Evolutionary conservation across 1,140 invertebrate species (phyloP).

Genomic region (Lysiphlebus fabarum): DNA sequence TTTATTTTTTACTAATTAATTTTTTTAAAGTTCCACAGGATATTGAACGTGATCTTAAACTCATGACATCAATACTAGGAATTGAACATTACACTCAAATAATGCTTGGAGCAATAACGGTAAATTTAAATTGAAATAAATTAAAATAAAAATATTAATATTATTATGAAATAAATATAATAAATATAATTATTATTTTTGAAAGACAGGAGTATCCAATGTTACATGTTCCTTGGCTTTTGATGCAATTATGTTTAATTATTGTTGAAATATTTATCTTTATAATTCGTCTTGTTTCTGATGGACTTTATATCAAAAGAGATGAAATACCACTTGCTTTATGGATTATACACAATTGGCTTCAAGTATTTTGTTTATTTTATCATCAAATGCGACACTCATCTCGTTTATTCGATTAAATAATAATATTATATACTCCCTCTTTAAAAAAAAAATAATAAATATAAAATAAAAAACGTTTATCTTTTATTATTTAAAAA

Average conservation of each 20-base stretch:
- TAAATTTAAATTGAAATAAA: conserved; percentile 26
- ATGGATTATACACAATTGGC: conserved; percentile 46
- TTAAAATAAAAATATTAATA: neutral
- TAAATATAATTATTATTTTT: neutral
- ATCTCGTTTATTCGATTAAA: conserved; percentile 1
- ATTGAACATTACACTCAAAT: conserved; percentile 52
- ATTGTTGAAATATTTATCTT: conserved; percentile 49
- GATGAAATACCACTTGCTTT: conserved; percentile 45
- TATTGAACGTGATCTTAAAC: conserved; percentile 47
- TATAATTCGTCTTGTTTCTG: conserved; percentile 42
- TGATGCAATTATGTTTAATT: conserved; percentile 51
- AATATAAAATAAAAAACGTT: too few relatives aligned
- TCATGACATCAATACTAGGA: conserved; percentile 50
- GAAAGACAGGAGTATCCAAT: conserved; percentile 46
- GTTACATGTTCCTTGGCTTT: conserved; percentile 49
- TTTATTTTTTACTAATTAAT: conserved; percentile 13
- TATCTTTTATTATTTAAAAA: too few relatives aligned
- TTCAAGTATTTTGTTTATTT: conserved; percentile 52
- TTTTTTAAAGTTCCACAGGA: conserved; percentile 35
- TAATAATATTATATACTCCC: neutral
- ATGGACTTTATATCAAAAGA: conserved; percentile 44
- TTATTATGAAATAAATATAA: neutral
- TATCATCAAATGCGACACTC: conserved; percentile 34
- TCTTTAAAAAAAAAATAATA: neutral
- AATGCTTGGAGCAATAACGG: conserved; percentile 47